Evolutionary conservation across 2,113 vertebrate species (phyloP).

Genomic region (Chamaea fasciata): DNA sequence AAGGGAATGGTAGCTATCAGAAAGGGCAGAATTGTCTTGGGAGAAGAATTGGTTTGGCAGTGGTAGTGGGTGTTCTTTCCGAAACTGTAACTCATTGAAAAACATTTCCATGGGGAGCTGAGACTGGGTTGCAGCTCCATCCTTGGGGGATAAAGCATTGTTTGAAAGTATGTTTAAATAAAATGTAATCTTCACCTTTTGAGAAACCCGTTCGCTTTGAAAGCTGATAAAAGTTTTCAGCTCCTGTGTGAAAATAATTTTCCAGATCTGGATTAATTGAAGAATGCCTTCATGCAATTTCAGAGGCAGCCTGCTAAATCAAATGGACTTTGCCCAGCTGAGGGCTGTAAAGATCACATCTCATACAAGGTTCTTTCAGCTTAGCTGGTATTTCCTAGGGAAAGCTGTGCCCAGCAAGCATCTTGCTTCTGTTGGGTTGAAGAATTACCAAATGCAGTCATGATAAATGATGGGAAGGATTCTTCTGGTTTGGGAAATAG

Average conservation of each 20-base stretch:
- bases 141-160: constrained; percentile 11
- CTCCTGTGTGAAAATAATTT: neutral
- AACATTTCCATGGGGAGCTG: neutral
- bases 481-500: neutral
- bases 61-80: neutral
- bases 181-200: neutral
- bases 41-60: constrained; percentile 26
- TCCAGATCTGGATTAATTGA: neutral
- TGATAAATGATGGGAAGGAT: neutral
- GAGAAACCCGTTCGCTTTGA: neutral
- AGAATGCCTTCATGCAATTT: neutral
- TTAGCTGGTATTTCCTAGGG: neutral
- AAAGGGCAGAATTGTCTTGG: constrained; percentile 4
- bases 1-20: neutral
- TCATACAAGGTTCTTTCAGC: neutral
- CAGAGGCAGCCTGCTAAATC: neutral
- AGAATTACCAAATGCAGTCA: neutral
- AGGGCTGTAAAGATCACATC: neutral
- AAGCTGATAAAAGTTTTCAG: neutral
- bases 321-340: neutral
- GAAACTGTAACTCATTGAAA: neutral
- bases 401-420: neutral
- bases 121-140: neutral
- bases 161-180: constrained; percentile 3
- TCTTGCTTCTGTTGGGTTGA: neutral